Base-by-base conservation (phyloP, 2,797 vertebrate genomes). In the Cuniculus paca region DNA sequence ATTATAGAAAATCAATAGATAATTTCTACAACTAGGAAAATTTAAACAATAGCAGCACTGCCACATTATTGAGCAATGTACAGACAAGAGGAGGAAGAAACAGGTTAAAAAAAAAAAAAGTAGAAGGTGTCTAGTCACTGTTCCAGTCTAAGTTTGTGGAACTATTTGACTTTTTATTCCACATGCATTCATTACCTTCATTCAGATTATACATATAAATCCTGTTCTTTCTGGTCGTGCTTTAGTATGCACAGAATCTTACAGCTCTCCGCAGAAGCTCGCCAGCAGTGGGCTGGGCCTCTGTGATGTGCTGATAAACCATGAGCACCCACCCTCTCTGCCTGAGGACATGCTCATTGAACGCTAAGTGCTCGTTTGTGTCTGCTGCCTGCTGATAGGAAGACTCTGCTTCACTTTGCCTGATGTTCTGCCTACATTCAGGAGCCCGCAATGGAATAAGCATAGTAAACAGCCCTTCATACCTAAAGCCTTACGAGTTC, bases 401-500 rank as follows among this genome's bases (percentile, higher is more conserved):
- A 48, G 31, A 63, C 75, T 77, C 74, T 4, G 75, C 48, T 52
- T 94, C 68, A 31, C 90, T 88, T 74, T 19, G 74, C 72, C 56
- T 0, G 0, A 10, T 14, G n/a, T 19, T 93, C 7, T 60, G n/a
- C 48, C 61, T 31, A 3, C 11, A 1, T 50, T 75, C 68, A 60
- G 12, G 78, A 70, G n/a, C 56, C 31, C 63, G 34, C n/a, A 6
- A 0, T 34, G 70, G 52, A 56, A n/a, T 65, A 56, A 87, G 22
- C 60, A 45, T 45, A 26, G 63, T 86, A n/a, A 3, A 79, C 34
- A 84, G 61, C 31, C 92, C 70, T 42, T 48, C 39, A 2, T 2
- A 77, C 60, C 82, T 42, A 85, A 91, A 97, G 80, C 72, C n/a
- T 88, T 58, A 45, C 75, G 65, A 90, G 77, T 78, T 45, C 86